Evolutionary conservation across 2,888 invertebrate species (phyloP), one percentile per base, ranked within the genome.

Genomic region (Dasysyrphus tricinctus): DNA sequence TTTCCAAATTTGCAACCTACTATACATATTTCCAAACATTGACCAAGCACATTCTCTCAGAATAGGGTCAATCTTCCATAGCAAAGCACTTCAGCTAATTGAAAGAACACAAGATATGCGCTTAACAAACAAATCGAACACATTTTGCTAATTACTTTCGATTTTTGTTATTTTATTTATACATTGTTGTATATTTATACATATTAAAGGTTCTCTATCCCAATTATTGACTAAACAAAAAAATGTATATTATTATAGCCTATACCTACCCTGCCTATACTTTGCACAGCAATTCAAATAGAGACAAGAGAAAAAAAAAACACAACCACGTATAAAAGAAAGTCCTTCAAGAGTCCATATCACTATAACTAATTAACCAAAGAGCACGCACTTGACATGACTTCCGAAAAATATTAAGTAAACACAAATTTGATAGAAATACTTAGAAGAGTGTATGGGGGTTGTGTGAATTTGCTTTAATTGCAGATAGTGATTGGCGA

Each of bases 281-380:
- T 65, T 47, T 47, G 67, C 67, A 69, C 24, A 61, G 61, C 19
- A 24, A 69, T 69, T 69, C 51, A 54, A 69, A 69, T 39, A n/a
- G 24, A 24, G 1, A 24, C 24, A 24, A 44, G 29, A 44, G 29
- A 42, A 12, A 19, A 29, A 12, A 24, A 39, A 59, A 61, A 3
- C 37, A 34, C 14, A 47, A 29, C 5, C n/a, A 34, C 5, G 24
- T 24, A 24, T 24, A 42, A 34, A 24, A 32, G 73, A 61, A 77
- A 77, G 80, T 85, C 84, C 84, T 85, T 85, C 73, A 85, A 73
- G 72, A 80, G 73, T 77, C 80, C 80, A 77, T 77, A 85, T 80
- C 80, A 85, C 80, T 80, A 77, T 77, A 85, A 73, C 61, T 80
- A 80, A 85, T 85, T 85, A 80, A 47, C 84, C 77, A 80, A 34